phyloP scores from a whole-genome alignment of 2,888 invertebrate genomes.

The Tinea pellionella region DNA sequence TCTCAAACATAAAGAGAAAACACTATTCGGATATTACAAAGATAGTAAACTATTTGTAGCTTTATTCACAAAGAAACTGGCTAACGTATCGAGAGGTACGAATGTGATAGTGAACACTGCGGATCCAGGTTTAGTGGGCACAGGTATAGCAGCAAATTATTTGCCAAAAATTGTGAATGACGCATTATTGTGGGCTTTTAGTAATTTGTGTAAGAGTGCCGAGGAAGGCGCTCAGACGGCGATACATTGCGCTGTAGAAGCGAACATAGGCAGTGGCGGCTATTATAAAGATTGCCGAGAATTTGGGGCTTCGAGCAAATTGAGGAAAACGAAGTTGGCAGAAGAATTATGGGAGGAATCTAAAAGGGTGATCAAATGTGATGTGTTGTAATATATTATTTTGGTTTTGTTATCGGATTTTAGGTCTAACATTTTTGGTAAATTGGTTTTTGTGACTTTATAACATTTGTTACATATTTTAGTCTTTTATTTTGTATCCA shows the following conservation, averaged over 20 bases:
- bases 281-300: slow-evolving; percentile 83
- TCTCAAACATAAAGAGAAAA: slow-evolving; percentile 19
- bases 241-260: slow-evolving; percentile 78
- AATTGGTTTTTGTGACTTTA: too few species aligned
- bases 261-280: slow-evolving; percentile 77
- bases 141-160: slow-evolving; percentile 63
- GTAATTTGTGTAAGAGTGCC: slow-evolving; percentile 75
- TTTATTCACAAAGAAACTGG: slow-evolving; percentile 78
- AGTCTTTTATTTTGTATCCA: too few species aligned
- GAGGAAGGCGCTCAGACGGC: slow-evolving; percentile 86
- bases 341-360: slow-evolving; percentile 85
- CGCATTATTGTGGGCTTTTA: slow-evolving; percentile 51
- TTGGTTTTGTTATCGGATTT: too few species aligned
- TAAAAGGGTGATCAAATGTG: slow-evolving; percentile 73
- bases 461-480: too few species aligned
- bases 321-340: slow-evolving; percentile 73
- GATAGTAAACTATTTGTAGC: slow-evolving; percentile 78
- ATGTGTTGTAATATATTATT: slow-evolving; percentile 21
- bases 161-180: slow-evolving; percentile 69
- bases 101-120: slow-evolving; percentile 82
- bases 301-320: slow-evolving; percentile 62
- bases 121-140: slow-evolving; percentile 87
- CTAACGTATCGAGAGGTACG: slow-evolving; percentile 70
- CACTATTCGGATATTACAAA: slow-evolving; percentile 47
- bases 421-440: too few species aligned